phyloP scores from a whole-genome alignment of 2,113 vertebrate genomes.

The Cyanoderma ruficeps region DNA sequence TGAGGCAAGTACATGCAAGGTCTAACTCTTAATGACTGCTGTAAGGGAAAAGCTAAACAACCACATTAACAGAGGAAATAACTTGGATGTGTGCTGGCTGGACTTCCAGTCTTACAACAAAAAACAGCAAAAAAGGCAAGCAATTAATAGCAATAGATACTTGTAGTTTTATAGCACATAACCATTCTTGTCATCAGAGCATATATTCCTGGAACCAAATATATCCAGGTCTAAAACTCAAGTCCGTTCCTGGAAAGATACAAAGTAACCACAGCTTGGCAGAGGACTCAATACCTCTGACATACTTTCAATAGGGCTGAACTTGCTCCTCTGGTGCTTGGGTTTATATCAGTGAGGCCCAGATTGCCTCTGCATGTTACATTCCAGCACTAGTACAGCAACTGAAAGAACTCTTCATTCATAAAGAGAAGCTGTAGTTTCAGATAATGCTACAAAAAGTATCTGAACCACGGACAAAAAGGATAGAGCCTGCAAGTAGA shows the following conservation, averaged over 20 bases:
- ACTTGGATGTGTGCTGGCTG: background rate
- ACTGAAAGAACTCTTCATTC: background rate
- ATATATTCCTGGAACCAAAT: background rate
- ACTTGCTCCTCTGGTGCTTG: background rate
- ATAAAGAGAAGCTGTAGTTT: background rate
- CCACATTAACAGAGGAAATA: background rate
- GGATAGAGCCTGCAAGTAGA: background rate
- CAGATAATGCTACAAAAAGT: background rate
- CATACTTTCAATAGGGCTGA: background rate
- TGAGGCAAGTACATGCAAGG: background rate
- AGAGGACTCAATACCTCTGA: background rate
- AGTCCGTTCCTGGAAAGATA: background rate
- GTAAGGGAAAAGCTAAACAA: constrained; percentile 1
- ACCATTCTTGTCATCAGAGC: background rate
- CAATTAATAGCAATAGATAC: background rate
- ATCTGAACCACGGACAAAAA: background rate
- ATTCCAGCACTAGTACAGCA: background rate
- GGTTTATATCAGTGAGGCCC: background rate
- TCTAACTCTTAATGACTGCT: background rate
- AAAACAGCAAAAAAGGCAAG: background rate
- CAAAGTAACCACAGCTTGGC: background rate
- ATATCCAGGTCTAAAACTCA: background rate
- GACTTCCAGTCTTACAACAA: background rate
- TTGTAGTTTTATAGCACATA: background rate
- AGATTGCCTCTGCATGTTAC: background rate